A percentile compares a stretch with the other conserved stretches of the same genome.
Evolutionary conservation across 2,797 vertebrate genomes (phyloP).

Genomic region (Novumbra hubbsi): DNA sequence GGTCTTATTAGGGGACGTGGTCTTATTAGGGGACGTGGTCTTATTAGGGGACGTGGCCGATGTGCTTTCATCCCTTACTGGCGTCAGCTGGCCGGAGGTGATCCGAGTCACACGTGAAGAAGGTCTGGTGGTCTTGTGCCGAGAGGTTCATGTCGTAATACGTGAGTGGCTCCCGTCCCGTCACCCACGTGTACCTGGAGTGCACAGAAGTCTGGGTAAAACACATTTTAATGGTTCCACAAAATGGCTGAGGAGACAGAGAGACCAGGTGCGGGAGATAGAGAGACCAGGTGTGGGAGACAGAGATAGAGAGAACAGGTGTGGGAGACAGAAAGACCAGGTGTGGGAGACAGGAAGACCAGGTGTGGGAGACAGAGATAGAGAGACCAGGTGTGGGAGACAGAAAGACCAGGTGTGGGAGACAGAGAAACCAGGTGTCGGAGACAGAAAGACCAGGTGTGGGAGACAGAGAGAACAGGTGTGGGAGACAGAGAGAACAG

Average conservation of each 20-base stretch:
- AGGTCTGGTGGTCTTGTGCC: slow-evolving; percentile 94
- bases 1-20: too few species aligned
- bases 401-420: neutral
- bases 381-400: neutral
- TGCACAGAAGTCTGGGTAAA: slow-evolving; percentile 4
- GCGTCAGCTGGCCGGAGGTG: slow-evolving; percentile 94
- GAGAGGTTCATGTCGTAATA: slow-evolving; percentile 97
- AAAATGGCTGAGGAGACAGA: neutral
- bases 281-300: neutral
- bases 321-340: neutral
- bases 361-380: neutral
- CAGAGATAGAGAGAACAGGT: neutral
- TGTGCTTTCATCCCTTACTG: slow-evolving; percentile 73
- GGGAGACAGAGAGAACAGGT: too few species aligned
- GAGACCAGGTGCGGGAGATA: neutral
- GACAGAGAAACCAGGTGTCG: too few species aligned
- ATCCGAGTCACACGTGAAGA: slow-evolving; percentile 95
- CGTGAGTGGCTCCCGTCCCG: slow-evolving; percentile 91
- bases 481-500: too few species aligned
- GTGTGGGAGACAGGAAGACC: neutral
- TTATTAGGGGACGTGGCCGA: slow-evolving; percentile 2
- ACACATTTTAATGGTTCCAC: neutral
- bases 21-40: too few species aligned
- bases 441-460: too few species aligned
- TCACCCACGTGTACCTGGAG: slow-evolving; percentile 92